Evolutionary conservation across 2,888 invertebrate species (phyloP).

Genomic region (Tryphoninae sp.): DNA sequence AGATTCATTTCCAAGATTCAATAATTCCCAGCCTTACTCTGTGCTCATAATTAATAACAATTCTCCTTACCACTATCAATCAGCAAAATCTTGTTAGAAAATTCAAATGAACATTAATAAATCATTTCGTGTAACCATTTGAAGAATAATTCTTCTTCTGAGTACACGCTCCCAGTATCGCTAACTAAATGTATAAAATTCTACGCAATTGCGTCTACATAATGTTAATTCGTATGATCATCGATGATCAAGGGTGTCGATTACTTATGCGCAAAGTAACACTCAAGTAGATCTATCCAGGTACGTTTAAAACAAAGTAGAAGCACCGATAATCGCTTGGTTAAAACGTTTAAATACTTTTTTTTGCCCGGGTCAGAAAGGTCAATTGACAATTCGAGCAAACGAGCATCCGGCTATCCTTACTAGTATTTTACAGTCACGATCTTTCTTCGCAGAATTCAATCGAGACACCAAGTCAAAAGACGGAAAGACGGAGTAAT

Average conservation of each 20-base stretch:
- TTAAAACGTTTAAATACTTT: neutral
- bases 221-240: too few species aligned
- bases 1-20: neutral
- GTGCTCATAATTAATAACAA: neutral
- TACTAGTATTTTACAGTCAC: neutral
- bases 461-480: conserved; percentile 36
- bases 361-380: conserved; percentile 13
- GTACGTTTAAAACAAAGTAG: too few species aligned
- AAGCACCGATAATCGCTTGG: neutral
- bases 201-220: too few species aligned
- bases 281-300: too few species aligned
- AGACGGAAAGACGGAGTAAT: conserved; percentile 11
- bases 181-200: too few species aligned
- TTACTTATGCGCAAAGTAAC: too few species aligned
- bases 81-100: neutral
- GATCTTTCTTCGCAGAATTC: conserved; percentile 5
- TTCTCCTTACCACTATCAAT: neutral
- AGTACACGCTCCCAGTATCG: too few species aligned
- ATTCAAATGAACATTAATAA: too few species aligned
- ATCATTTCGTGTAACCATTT: too few species aligned
- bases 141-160: too few species aligned
- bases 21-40: neutral
- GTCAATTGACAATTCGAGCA: conserved; percentile 15
- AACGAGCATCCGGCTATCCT: conserved; percentile 10
- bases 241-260: too few species aligned